Evolutionary conservation across 2,113 vertebrate genomes (phyloP), one percentile per base, ranked within the genome.

Genomic region (Lepisosteus osseus): DNA sequence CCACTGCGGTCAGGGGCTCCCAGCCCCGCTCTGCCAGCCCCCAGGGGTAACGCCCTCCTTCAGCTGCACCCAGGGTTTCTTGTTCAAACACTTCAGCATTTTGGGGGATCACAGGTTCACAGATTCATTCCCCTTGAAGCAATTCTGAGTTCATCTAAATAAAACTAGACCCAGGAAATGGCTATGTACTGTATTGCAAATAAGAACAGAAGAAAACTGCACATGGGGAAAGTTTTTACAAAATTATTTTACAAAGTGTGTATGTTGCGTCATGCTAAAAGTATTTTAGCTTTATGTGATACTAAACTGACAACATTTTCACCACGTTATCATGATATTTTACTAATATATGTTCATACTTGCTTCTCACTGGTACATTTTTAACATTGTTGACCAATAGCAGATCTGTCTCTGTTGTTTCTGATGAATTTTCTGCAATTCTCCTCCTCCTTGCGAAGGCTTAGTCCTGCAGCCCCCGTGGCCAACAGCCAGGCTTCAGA

Each of bases 11-110:
- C 80, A 95, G 92, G 85, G 90, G 90, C 87, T 88, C 91, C 0
- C 75, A 93, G 84, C 90, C 89, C 81, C 91, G 84, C 79, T 92
- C 92, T 61, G 86, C 89, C 87, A 94, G 91, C 86, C 93, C 94
- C 84, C 92, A 92, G 83, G 89, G 93, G 95, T 96, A 88, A 73
- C 29, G 74, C 61, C 54, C 7, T 17, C 1, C 15, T 67, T 29
- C 29, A 29, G 29, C 29, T 29, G 29, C 29, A 29, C 29, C 29
- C 29, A 2, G 29, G 29, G 29, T 29, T 29, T 0, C 29, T 29
- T 29, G 29, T 29, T 29, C 29, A 12, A 47, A 55, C 17, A 7
- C 15, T 5, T 15, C 61, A 61, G 13, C 14, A 13, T 40, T 12
- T 54, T 12, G 12, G 29, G 29, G 29, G 29, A 29, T 29, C 29